These are phyloP conservation scores for Ornithoptera priamus DNA, from an alignment of 2,888 invertebrate genomes.

Conservation along the genomic window DNA sequence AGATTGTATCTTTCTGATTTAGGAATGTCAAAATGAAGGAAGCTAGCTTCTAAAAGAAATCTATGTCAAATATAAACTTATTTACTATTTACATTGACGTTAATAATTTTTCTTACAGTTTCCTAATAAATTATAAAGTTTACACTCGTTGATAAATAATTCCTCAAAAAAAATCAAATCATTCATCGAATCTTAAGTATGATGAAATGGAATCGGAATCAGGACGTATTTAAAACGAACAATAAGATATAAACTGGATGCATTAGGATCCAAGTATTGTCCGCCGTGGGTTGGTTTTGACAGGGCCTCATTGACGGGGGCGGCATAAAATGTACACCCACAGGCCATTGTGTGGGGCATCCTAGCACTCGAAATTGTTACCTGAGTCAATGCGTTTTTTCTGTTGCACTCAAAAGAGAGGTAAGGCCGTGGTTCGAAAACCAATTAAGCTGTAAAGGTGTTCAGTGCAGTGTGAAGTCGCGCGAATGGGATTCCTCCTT, in stretches of 20 bases:
- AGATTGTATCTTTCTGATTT: constrained; percentile 7
- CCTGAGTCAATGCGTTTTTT: constrained; percentile 38
- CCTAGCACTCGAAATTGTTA: constrained; percentile 36
- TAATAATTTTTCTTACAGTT: too few relatives aligned
- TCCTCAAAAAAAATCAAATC: not conserved
- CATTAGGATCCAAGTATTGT: constrained; percentile 22
- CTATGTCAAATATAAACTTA: too few relatives aligned
- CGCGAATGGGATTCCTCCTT: constrained; percentile 11
- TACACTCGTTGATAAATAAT: too few relatives aligned
- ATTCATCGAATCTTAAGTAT: constrained; percentile 5
- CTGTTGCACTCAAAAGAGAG: constrained; percentile 42
- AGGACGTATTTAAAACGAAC: constrained; percentile 7
- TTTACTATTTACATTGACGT: too few relatives aligned
- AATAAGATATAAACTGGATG: constrained; percentile 23
- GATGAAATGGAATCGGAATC: not conserved
- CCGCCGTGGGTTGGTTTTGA: constrained; percentile 32
- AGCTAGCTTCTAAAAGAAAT: not conserved
- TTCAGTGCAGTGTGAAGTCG: constrained; percentile 34
- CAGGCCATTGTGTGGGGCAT: constrained; percentile 35
- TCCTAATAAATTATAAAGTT: too few relatives aligned
- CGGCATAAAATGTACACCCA: constrained; percentile 36
- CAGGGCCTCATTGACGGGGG: constrained; percentile 31
- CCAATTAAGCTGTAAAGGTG: constrained; percentile 62
- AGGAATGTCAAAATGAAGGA: constrained; percentile 6
- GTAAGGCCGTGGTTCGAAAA: constrained; percentile 52